Evolutionary conservation across 2,797 vertebrate species (phyloP).

Genomic region (Halcyon leucocephala): DNA sequence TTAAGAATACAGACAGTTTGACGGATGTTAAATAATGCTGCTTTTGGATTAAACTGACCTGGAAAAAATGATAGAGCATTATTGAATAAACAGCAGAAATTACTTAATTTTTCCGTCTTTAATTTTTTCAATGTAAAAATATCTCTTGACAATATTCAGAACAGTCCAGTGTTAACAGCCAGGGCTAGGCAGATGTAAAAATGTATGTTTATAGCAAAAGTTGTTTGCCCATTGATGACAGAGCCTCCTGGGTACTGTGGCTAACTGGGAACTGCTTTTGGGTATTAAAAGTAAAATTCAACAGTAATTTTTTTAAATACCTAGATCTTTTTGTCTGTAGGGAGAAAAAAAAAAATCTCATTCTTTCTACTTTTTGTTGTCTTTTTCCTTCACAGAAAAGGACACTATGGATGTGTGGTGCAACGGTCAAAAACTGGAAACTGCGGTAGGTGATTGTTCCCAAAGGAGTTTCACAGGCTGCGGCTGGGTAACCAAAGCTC

Average conservation of each 20-base stretch:
- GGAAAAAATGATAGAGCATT: neutral
- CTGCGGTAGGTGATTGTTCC: conserved; percentile 85
- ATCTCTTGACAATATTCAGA: neutral
- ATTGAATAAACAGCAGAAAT: neutral
- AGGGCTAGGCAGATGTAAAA: neutral
- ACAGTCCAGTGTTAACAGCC: neutral
- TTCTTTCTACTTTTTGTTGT: neutral
- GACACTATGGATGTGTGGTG: conserved; percentile 99
- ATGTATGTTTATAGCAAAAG: neutral
- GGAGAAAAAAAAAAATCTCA: neutral
- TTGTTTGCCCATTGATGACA: neutral
- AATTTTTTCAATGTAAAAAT: neutral
- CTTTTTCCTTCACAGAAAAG: conserved; percentile 86
- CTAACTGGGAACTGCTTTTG: neutral
- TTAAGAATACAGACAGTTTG: neutral
- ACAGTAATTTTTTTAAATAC: neutral
- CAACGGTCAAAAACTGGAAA: conserved; percentile 95
- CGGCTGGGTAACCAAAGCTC: neutral
- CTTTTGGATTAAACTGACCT: neutral
- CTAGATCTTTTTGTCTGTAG: neutral
- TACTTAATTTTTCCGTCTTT: neutral
- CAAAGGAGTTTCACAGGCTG: neutral
- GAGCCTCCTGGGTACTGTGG: neutral
- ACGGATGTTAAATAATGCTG: neutral
- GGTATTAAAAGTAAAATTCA: neutral